Conservation (phyloP, 2,797 vertebrate species). For the Halcyon badia region DNA sequence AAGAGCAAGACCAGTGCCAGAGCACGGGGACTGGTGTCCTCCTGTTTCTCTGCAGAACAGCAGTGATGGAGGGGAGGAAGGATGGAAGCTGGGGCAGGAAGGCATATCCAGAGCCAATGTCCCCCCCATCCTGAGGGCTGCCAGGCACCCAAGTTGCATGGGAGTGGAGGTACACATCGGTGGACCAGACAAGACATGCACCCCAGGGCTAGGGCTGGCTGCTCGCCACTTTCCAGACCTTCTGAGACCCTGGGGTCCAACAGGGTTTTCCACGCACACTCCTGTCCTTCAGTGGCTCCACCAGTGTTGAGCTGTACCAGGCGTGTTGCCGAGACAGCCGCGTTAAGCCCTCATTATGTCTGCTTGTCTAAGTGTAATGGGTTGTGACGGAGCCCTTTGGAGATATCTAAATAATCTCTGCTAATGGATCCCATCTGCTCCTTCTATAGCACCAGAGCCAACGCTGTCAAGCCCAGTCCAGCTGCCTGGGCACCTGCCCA, state of each 20-base stretch:
- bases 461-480: fast-evolving
- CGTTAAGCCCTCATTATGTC: slow-evolving; percentile 17
- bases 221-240: fast-evolving
- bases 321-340: fast-evolving
- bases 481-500: slow-evolving; percentile 26
- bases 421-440: slow-evolving; percentile 67
- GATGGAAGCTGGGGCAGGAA: not conserved
- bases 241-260: fast-evolving
- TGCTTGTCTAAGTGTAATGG: slow-evolving; percentile 49
- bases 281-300: fast-evolving
- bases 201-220: not conserved
- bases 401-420: slow-evolving; percentile 50
- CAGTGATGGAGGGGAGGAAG: fast-evolving
- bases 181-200: fast-evolving
- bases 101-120: fast-evolving
- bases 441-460: not conserved
- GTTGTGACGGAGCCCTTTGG: slow-evolving; percentile 30
- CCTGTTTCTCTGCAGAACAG: not conserved
- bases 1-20: not conserved
- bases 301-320: not conserved
- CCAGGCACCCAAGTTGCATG: fast-evolving
- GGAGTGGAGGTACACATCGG: fast-evolving
- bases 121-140: not conserved
- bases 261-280: fast-evolving
- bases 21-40: not conserved